Evolutionary conservation across 2,113 vertebrate species (phyloP), one percentile per base, ranked within the genome.

Genomic region (Empidonax traillii): DNA sequence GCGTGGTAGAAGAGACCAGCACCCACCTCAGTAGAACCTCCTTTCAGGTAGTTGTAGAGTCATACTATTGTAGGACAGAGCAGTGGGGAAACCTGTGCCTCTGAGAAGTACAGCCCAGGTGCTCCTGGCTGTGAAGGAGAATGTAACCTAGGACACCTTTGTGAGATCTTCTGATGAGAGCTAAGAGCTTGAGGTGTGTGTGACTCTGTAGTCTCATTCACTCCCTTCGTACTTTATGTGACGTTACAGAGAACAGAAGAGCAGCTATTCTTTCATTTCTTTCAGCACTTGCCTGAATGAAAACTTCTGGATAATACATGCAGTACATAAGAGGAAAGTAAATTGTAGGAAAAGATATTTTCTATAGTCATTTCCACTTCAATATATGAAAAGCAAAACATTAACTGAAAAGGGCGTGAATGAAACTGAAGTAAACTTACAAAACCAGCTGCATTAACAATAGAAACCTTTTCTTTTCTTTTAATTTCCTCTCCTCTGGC

Each of bases 121-220:
- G 11, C 15, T 52, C 12, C 52, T 28, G 22, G 24, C 31, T 49
- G 22, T 13, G 82, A 55, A 55, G 37, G 44, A 51, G 25, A 84
- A 76, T 18, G 53, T 5, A 46, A 63, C 14, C 21, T 49, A 17
- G 19, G 39, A 59, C 52, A 78, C 8, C 10, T 73, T 41, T 49
- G 11, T 4, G 14, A 85, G 44, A 53, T 35, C 55, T 76, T 73
- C 51, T 47, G 16, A 56, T 11, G 53, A 78, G 27, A 41, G 6
- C 24, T 20, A 72, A 63, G 12, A 10, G 25, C 35, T 82, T 75
- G 43, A 44, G 33, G 37, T 90, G n/a, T 80, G 46, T 30, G 22
- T 2, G 1, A 35, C 23, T 53, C 52, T 0, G 0, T n/a, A 14
- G 0, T 20, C 30, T 61, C 39, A 31, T 41, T 78, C 35, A 30